Base-by-base conservation (phyloP, 2,888 invertebrate genomes). In the Ectemnius cavifrons region DNA sequence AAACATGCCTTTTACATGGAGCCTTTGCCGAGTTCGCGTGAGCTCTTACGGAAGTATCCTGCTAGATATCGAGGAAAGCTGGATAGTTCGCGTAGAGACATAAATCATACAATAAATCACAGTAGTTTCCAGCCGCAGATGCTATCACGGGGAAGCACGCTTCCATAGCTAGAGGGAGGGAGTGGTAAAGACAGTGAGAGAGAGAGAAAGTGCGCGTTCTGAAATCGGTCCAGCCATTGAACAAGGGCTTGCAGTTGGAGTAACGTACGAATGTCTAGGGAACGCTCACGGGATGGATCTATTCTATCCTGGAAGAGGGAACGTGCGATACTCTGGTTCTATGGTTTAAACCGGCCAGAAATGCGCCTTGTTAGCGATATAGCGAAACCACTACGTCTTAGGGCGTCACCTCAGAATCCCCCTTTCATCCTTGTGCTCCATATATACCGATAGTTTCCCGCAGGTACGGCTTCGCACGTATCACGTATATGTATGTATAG, bases 281-380 rank as follows among this genome's bases (percentile, higher is more conserved):
- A 57, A 37, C 46, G 46, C 57, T 2, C 28, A 23, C 13, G 13
- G 46, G n/a, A 18, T 14, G 49, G 20, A 8, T 18, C 14, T 4
- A 46, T 37, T 37, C 60, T 65, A 71, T 64, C 20, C 49, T 47
- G 18, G 37, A 37, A 37, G 37, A 37, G 37, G n/a, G 62, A 57
- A 68, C 20, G 23, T 67, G 23, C 62, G 72, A 71, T 82, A 65
- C 69, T 59, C 65, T 56, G 57, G 66, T 70, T 72, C 64, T 59
- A 65, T 27, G 61, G 69, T 45, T 72, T 37, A 59, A 63, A 70
- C 63, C 70, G 64, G 18, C 69, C 66, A 66, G 82, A 66, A 81
- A 77, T 63, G 74, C 68, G 69, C 65, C 82, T 79, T 71, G 82
- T 82, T 82, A 82, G 77, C 75, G 61, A 69, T 63, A 66, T 16